phyloP scores from a whole-genome alignment of 2,797 vertebrate genomes.

The Enoplosus armatus region DNA sequence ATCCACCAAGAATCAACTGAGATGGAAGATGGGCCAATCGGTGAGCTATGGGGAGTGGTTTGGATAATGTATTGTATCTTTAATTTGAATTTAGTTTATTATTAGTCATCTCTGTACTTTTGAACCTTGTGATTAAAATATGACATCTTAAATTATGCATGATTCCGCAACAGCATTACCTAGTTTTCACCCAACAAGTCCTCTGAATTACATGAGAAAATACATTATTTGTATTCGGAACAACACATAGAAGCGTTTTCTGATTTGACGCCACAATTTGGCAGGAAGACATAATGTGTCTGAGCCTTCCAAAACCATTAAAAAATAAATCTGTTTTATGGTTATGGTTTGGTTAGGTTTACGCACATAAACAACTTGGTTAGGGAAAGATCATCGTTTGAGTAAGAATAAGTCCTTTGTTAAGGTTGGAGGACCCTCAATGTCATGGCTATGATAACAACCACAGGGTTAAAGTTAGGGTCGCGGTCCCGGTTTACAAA shows the following conservation, averaged over 20 bases:
- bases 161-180: background rate
- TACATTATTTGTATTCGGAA: background rate
- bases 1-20: background rate
- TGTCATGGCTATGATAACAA: too few relatives aligned
- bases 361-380: background rate
- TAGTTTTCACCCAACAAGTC: too few relatives aligned
- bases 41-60: background rate
- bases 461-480: background rate
- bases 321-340: background rate
- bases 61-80: too few relatives aligned
- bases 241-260: background rate
- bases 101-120: background rate
- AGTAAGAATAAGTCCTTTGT: background rate
- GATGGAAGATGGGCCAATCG: background rate
- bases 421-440: too few relatives aligned
- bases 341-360: too few relatives aligned
- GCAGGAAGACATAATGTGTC: background rate
- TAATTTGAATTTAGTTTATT: background rate
- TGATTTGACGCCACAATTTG: background rate
- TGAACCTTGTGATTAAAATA: background rate
- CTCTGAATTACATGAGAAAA: background rate
- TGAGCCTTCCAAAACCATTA: background rate
- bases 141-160: background rate
- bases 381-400: background rate
- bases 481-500: background rate